phyloP scores from a whole-genome alignment of 2,888 invertebrate species.

The Harpagoxenus sublaevis region DNA sequence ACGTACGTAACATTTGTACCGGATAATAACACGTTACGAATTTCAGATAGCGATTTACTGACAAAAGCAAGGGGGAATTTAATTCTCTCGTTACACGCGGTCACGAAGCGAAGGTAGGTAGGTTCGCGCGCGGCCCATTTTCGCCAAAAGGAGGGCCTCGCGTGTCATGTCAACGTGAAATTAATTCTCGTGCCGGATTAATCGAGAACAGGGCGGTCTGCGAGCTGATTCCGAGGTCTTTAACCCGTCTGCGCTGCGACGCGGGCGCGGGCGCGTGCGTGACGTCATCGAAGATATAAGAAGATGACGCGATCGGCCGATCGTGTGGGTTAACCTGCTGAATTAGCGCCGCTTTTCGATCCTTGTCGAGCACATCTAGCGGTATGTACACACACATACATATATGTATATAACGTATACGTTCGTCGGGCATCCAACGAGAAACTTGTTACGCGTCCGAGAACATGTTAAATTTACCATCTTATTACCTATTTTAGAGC shows the following conservation, averaged over 20 bases:
- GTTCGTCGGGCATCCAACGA: slow-evolving; percentile 42
- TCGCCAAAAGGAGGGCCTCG: slow-evolving; percentile 12
- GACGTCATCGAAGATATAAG: slow-evolving; percentile 74
- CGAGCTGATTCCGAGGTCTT: slow-evolving; percentile 68
- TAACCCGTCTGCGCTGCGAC: slow-evolving; percentile 62
- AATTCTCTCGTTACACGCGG: neutral
- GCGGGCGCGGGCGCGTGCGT: slow-evolving; percentile 41
- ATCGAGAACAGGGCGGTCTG: slow-evolving; percentile 34
- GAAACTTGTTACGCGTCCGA: slow-evolving; percentile 5
- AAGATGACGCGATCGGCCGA: slow-evolving; percentile 76
- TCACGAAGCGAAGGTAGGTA: slow-evolving; percentile 41
- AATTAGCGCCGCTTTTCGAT: slow-evolving; percentile 73
- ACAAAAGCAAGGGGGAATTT: slow-evolving; percentile 5
- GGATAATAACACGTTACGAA: slow-evolving; percentile 22
- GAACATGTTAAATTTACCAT: slow-evolving; percentile 17
- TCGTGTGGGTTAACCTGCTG: slow-evolving; percentile 76
- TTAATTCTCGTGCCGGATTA: slow-evolving; percentile 47
- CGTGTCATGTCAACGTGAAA: slow-evolving; percentile 55
- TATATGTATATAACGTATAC: neutral
- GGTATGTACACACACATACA: slow-evolving; percentile 37
- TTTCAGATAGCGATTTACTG: slow-evolving; percentile 7
- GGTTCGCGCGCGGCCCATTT: slow-evolving; percentile 33
- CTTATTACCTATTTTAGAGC: neutral
- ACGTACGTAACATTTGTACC: slow-evolving; percentile 7
- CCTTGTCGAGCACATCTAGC: slow-evolving; percentile 45